phyloP scores from a whole-genome alignment of 2,888 invertebrate species.

The Clitarchus hookeri region DNA sequence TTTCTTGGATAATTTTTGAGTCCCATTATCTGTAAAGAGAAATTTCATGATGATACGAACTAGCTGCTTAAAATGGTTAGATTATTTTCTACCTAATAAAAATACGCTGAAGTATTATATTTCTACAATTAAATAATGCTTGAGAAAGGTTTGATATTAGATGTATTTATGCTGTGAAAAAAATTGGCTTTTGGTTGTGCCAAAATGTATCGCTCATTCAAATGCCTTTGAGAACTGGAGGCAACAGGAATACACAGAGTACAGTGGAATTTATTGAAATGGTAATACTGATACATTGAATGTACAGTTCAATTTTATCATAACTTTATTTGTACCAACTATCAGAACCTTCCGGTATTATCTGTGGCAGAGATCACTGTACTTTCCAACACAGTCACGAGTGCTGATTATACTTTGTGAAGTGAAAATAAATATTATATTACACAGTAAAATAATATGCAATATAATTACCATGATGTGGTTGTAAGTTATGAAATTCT shows the following conservation, averaged over 20 bases:
- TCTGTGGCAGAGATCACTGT: background rate
- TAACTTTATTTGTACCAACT: background rate
- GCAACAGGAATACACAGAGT: background rate
- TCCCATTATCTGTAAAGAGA: background rate
- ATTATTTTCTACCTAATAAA: no score
- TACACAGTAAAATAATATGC: background rate
- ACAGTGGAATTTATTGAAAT: no score
- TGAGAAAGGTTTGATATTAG: no score
- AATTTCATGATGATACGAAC: background rate
- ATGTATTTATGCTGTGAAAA: background rate
- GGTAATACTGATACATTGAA: background rate
- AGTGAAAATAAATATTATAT: no score
- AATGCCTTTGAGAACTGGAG: background rate
- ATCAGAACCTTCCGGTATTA: background rate
- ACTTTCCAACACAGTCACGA: no score
- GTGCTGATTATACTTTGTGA: no score
- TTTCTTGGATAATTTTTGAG: background rate
- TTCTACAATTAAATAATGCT: background rate
- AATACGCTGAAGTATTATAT: no score
- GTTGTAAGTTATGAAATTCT: background rate
- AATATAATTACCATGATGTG: background rate
- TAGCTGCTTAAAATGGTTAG: no score
- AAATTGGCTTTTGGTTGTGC: background rate
- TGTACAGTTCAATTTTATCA: background rate
- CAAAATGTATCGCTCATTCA: no score